phyloP scores from a whole-genome alignment of 2,797 vertebrate genomes.

The Thripadectes ignobilis region DNA sequence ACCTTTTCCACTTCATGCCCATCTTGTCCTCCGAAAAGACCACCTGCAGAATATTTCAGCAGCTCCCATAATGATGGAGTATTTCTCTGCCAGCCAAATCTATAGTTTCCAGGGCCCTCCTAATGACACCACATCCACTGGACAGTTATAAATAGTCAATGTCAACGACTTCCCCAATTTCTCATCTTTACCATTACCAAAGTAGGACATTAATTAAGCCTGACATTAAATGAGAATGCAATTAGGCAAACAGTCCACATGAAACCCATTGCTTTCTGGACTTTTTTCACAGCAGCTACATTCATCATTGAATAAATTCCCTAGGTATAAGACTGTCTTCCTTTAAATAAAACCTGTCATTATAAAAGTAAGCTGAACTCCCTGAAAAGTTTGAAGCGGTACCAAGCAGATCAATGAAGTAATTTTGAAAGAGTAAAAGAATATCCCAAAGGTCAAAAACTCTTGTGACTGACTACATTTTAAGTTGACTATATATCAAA shows the following conservation, averaged over 20 bases:
- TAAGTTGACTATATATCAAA: not conserved
- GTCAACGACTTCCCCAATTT: not conserved
- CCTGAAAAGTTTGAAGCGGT: not conserved
- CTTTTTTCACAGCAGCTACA: not conserved
- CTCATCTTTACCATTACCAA: not conserved
- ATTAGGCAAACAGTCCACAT: slow-evolving; percentile 10
- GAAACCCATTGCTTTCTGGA: not conserved
- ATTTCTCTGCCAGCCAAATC: not conserved
- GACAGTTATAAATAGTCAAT: not conserved
- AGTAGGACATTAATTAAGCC: slow-evolving; percentile 26
- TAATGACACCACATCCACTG: not conserved
- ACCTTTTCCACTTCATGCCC: not conserved
- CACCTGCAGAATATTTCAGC: not conserved
- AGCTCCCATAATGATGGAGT: not conserved
- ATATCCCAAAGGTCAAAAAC: not conserved
- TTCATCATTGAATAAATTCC: not conserved
- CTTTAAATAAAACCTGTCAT: not conserved
- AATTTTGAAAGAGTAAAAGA: not conserved
- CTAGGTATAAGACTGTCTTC: not conserved
- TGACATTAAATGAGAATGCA: slow-evolving; percentile 33
- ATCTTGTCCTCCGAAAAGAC: not conserved
- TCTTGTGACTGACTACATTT: not conserved
- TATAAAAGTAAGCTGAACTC: not conserved
- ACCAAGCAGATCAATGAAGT: not conserved
- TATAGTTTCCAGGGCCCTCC: not conserved